Conservation (phyloP, 1,140 invertebrate genomes). For the Orchestia grillus region DNA sequence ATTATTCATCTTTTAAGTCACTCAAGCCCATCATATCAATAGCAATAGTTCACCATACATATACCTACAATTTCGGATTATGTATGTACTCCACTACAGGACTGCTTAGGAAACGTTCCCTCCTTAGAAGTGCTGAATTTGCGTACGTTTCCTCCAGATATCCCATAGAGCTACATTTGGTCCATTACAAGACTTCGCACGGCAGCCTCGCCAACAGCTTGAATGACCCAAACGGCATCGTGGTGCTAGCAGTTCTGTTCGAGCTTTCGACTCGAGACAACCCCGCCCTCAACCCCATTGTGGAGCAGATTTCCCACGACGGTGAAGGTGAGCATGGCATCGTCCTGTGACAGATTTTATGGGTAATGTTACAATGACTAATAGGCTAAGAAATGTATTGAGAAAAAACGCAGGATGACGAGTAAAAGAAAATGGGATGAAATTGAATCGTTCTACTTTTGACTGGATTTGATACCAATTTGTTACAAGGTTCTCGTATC, state of each 20-base stretch:
- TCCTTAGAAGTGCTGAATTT: not conserved
- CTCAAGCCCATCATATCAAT: too few relatives aligned
- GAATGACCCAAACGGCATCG: constrained; percentile 59
- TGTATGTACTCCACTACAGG: too few relatives aligned
- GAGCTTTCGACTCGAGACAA: constrained; percentile 51
- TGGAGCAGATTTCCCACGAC: not conserved
- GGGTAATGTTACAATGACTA: not conserved
- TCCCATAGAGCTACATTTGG: constrained; percentile 73
- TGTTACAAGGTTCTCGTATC: too few relatives aligned
- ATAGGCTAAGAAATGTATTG: not conserved
- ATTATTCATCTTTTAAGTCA: too few relatives aligned
- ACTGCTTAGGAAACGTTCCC: too few relatives aligned
- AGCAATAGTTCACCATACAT: too few relatives aligned
- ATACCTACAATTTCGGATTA: too few relatives aligned
- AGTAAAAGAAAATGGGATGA: too few relatives aligned
- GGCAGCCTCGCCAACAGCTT: constrained; percentile 23
- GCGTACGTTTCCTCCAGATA: constrained; percentile 27
- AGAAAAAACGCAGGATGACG: not conserved
- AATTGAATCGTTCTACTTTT: too few relatives aligned
- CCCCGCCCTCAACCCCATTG: not conserved
- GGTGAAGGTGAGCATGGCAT: not conserved
- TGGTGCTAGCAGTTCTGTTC: constrained; percentile 64
- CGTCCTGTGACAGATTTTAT: not conserved
- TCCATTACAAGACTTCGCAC: constrained; percentile 72
- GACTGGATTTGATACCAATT: too few relatives aligned